A percentile compares a stretch with the other conserved stretches of the same genome.
These are phyloP conservation scores for Neomonachus schauinslandi DNA, from an alignment of 2,113 vertebrate species.

Conservation along the genomic window DNA sequence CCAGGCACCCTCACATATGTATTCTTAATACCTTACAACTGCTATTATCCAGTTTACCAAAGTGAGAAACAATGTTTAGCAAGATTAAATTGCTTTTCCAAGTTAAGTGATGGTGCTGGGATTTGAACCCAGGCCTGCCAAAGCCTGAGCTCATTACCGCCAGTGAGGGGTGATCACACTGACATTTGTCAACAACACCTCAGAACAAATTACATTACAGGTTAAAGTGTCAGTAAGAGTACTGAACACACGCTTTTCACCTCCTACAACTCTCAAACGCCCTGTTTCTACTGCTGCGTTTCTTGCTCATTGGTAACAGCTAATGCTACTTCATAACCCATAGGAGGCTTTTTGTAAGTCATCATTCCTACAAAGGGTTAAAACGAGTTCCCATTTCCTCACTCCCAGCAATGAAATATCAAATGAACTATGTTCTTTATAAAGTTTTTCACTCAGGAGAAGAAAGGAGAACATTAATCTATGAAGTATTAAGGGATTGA, in stretches of 20 bases:
- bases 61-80: not conserved
- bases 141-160: not conserved
- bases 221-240: not conserved
- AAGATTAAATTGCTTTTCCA: slow-evolving; percentile 2
- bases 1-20: no score
- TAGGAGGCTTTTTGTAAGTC: not conserved
- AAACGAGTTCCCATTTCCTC: not conserved
- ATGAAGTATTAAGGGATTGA: not conserved
- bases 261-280: not conserved
- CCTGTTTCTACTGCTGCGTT: not conserved
- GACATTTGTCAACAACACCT: not conserved
- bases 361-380: not conserved
- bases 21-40: not conserved
- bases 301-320: not conserved
- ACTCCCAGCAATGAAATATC: not conserved
- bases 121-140: not conserved
- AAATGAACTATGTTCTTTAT: not conserved
- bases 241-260: not conserved
- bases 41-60: not conserved
- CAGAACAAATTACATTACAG: not conserved
- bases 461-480: not conserved
- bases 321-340: not conserved
- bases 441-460: not conserved
- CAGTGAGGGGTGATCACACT: not conserved
- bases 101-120: not conserved